Conservation (phyloP, 2,113 vertebrate genomes). For the Pachypanchax playfairii region DNA sequence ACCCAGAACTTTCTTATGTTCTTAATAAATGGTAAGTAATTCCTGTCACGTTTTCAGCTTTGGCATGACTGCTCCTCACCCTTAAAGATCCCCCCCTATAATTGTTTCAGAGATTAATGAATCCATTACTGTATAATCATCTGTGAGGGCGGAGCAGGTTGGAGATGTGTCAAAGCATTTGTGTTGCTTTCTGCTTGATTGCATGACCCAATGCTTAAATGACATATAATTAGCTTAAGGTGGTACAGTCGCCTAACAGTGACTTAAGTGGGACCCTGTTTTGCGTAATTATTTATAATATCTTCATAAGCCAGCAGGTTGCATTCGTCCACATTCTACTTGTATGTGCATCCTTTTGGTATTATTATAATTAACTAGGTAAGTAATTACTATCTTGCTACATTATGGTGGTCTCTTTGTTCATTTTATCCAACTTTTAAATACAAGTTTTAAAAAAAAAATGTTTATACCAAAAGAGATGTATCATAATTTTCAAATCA, state of each 20-base stretch:
- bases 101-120: constrained; percentile 25
- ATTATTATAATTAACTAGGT: constrained; percentile 6
- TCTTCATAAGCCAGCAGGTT: constrained; percentile 5
- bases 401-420: neutral
- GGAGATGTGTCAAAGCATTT: constrained; percentile 17
- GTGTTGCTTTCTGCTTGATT: constrained; percentile 37
- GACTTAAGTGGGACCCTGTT: constrained; percentile 10
- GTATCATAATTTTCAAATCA: too few species aligned
- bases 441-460: neutral
- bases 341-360: neutral
- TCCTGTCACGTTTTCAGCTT: constrained; percentile 17
- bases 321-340: neutral
- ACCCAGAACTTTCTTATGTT: neutral
- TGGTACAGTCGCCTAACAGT: constrained; percentile 8
- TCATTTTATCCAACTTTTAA: neutral
- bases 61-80: constrained; percentile 1
- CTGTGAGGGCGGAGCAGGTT: constrained; percentile 26
- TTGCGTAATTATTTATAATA: constrained; percentile 6
- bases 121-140: constrained; percentile 48
- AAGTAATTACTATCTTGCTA: neutral
- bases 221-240: constrained; percentile 53
- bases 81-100: constrained; percentile 12
- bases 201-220: constrained; percentile 27
- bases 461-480: too few species aligned
- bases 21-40: constrained; percentile 15